Percentiles rank a stretch among this genome's conserved stretches.
phyloP scores from a whole-genome alignment of 2,888 invertebrate species.

The Oligia fasciuncula region DNA sequence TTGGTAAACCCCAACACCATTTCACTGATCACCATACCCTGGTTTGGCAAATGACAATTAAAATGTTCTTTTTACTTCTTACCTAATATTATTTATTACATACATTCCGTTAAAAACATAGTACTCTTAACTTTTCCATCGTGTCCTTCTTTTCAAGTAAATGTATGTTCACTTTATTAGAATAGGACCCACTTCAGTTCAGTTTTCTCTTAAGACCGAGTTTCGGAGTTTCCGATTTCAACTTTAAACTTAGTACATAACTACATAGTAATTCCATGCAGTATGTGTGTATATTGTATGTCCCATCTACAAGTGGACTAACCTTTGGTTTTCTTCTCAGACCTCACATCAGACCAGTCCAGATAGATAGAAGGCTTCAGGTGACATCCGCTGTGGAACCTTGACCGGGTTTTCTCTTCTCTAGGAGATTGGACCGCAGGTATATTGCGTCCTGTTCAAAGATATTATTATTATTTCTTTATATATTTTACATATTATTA shows the following conservation, averaged over 20 bases:
- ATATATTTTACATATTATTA: too few species aligned
- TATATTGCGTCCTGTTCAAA: constrained; percentile 19
- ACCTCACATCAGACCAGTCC: constrained; percentile 59
- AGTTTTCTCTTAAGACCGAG: neutral
- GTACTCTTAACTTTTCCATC: neutral
- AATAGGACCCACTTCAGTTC: neutral
- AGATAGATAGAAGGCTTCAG: constrained; percentile 60
- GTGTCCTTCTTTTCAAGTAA: neutral
- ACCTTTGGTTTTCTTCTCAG: constrained; percentile 55
- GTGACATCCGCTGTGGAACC: constrained; percentile 69
- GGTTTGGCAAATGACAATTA: neutral
- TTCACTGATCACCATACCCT: neutral
- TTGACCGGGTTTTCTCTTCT: constrained; percentile 60
- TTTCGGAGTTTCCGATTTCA: neutral
- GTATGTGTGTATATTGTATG: too few species aligned
- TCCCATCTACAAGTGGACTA: neutral
- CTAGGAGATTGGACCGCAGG: neutral
- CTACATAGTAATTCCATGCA: neutral
- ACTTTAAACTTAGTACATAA: neutral
- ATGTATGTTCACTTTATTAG: neutral
- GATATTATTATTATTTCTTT: neutral
- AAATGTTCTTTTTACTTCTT: neutral
- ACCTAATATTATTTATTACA: too few species aligned
- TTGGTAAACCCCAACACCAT: neutral
- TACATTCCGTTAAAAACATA: neutral